These are phyloP conservation scores for Dolichopus griseipennis DNA, from an alignment of 2,888 invertebrate species.

Conservation along the genomic window DNA sequence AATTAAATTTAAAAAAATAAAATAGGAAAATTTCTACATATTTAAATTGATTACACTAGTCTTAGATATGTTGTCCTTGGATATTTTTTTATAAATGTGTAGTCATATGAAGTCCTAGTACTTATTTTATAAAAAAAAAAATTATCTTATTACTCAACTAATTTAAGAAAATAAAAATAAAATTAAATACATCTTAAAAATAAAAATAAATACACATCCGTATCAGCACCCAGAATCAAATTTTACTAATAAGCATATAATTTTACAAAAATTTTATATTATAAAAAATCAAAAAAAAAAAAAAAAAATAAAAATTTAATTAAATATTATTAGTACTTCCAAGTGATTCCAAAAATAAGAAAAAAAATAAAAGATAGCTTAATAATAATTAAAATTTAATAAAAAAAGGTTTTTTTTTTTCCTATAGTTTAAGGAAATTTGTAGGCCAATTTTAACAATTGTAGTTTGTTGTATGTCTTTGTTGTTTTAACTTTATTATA, in stretches of 20 bases:
- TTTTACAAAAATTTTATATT: background rate
- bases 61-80: too few species aligned
- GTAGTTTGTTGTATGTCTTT: background rate
- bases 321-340: background rate
- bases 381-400: background rate
- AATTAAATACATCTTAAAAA: too few species aligned
- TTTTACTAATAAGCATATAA: background rate
- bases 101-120: too few species aligned
- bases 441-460: constrained; percentile 3
- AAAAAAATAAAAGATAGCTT: background rate
- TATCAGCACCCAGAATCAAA: too few species aligned
- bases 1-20: too few species aligned
- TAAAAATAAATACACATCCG: too few species aligned
- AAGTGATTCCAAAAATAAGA: background rate
- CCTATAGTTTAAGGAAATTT: background rate
- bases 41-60: too few species aligned
- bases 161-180: too few species aligned
- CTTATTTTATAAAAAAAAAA: too few species aligned
- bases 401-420: background rate
- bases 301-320: background rate
- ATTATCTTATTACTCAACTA: too few species aligned
- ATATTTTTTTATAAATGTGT: too few species aligned
- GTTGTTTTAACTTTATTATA: background rate
- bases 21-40: too few species aligned
- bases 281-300: background rate